phyloP scores from a whole-genome alignment of 37 sponge, comb jelly and placozoan species.

The Mnemiopsis leidyi region DNA sequence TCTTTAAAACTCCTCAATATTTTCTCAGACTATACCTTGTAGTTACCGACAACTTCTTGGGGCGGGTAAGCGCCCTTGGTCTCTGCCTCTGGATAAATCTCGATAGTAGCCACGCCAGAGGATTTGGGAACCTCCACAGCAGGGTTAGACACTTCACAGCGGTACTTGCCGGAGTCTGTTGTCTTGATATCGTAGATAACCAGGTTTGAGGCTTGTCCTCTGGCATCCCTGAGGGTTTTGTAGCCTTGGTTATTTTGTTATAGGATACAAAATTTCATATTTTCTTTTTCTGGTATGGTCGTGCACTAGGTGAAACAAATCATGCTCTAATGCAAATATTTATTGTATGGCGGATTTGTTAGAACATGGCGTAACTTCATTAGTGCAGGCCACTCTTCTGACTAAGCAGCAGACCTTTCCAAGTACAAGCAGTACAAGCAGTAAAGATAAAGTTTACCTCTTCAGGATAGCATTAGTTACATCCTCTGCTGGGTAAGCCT shows the following conservation, averaged over 20 bases:
- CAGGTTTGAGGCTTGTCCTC: neutral
- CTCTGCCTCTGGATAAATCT: neutral
- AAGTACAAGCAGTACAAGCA: too few relatives aligned
- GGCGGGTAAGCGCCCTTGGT: neutral
- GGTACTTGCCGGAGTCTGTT: neutral
- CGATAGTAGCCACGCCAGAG: neutral
- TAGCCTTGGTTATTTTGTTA: too few relatives aligned
- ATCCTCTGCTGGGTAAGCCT: neutral
- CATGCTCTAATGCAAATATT: too few relatives aligned
- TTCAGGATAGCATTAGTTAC: neutral
- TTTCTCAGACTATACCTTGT: neutral
- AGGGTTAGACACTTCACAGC: neutral
- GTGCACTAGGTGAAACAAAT: too few relatives aligned
- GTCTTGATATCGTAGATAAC: neutral
- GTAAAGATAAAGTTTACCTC: too few relatives aligned
- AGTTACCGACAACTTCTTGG: neutral
- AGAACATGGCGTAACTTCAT: too few relatives aligned
- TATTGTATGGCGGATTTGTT: too few relatives aligned
- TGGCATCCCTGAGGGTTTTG: constrained; percentile 5
- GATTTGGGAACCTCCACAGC: neutral
- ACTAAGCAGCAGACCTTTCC: too few relatives aligned
- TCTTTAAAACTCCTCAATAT: neutral
- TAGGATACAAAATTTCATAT: too few relatives aligned
- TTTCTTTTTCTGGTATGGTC: too few relatives aligned
- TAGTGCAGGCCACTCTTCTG: too few relatives aligned